These are phyloP conservation scores for Denticeps clupeoides DNA, from an alignment of 2,797 vertebrate genomes.

Conservation along the genomic window DNA sequence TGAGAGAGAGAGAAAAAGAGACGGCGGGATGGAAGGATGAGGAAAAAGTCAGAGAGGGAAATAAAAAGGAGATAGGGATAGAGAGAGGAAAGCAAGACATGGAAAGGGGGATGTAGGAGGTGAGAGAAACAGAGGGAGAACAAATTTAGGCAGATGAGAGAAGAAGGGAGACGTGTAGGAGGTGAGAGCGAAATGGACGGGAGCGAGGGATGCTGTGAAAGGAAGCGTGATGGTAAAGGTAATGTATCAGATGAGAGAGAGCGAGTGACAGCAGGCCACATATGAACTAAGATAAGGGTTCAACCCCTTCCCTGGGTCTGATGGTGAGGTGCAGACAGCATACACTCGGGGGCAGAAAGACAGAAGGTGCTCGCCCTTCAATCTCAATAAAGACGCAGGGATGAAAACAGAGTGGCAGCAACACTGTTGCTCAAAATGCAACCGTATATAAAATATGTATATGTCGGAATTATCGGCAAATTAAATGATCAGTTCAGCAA, in stretches of 20 bases:
- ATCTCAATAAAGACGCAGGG: slow-evolving; percentile 5
- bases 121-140: slow-evolving; percentile 3
- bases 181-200: background rate
- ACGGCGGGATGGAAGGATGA: slow-evolving; percentile 27
- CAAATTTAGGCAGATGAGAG: slow-evolving; percentile 31
- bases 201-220: background rate
- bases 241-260: background rate
- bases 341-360: slow-evolving; percentile 33
- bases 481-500: too few species aligned
- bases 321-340: slow-evolving; percentile 31
- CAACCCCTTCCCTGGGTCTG: slow-evolving; percentile 30
- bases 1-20: slow-evolving; percentile 8
- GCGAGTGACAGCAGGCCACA: slow-evolving; percentile 25
- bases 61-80: background rate
- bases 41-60: slow-evolving; percentile 7
- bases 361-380: slow-evolving; percentile 30
- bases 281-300: slow-evolving; percentile 32
- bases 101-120: slow-evolving; percentile 8
- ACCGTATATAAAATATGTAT: slow-evolving; percentile 57
- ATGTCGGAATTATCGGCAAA: too few species aligned
- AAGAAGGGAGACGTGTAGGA: slow-evolving; percentile 11
- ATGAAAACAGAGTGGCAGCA: slow-evolving; percentile 30
- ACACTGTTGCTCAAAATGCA: slow-evolving; percentile 43
- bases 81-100: slow-evolving; percentile 18
- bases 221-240: background rate